Base-by-base conservation (phyloP, 2,113 vertebrate genomes). In the Microcebus ravelobensis region DNA sequence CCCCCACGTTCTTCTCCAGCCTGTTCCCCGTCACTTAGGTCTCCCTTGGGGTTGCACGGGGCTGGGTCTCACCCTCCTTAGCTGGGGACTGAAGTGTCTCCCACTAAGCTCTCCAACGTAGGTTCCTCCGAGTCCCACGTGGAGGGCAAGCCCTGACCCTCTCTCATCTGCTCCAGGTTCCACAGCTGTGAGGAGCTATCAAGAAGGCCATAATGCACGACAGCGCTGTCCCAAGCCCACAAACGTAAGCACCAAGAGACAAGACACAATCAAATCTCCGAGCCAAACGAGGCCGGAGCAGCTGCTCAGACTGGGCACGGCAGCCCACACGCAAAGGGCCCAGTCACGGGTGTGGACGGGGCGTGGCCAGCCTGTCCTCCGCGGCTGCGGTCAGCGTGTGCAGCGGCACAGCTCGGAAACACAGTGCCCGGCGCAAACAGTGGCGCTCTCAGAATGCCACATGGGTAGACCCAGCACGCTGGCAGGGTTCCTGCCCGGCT, bases 401-500 rank as follows among this genome's bases (percentile, higher is more conserved):
- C 23, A 11, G 34, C 29, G 1, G 34, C 63, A 11, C 10, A 14
- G 5, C 52, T 23, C 23, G 10, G 8, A 42, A 48, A n/a, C 9
- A 18, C 55, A 17, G 36, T 0, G 0, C 18, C 0, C 13, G 1
- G 3, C 0, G 6, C 61, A 17, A 57, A 29, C 0, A 0, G 29
- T 1, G 27, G 17, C 61, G 3, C 42, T 61, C 21, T 27, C 34
- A 20, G 17, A 2, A 10, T 0, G 9, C 63, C 65, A 6, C 61
- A 0, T 0, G 31, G 9, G 82, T 0, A 21, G 39, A 52, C 52
- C 18, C 14, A 36, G 39, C 34, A 14, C 8, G 29, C 76, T 0
- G 5, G 18, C 76, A 17, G 14, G 36, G 45, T 3, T 65, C 59
- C 31, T 0, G 7, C 55, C 45, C 63, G 6, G 29, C 12, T 34